Base-by-base conservation (phyloP, 1,140 invertebrate species). In the Drosophila pallidifrons region DNA sequence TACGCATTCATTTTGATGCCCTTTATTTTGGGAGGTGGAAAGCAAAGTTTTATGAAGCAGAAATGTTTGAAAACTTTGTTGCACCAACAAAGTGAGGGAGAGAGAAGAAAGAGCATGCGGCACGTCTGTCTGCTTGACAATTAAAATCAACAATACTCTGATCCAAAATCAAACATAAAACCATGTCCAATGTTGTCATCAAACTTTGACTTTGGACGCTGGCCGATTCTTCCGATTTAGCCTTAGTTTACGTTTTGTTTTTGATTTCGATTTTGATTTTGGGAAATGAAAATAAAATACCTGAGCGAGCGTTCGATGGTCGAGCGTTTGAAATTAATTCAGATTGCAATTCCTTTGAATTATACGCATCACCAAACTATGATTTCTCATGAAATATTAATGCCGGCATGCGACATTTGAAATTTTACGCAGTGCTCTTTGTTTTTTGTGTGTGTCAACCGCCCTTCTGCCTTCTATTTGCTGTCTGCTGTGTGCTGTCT, bases 371-470 rank as follows among this genome's bases (percentile, higher is more conserved):
- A 89, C 70, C 85, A 88, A 89, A 89, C 85, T 89, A 89, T 88
- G 85, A 88, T 90, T 88, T 88, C 85, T 89, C 85, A 88, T 88
- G 85, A 88, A 88, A 88, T 88, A 89, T 88, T 88, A 88, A 88
- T 88, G 85, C 57, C 80, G 63, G 79, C 83, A 87, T 87, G 83
- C 83, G 83, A 88, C 83, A 87, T 86, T 87, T 88, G 83, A 87
- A 80, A 87, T 87, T 83, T 83, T 79, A 65, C 51, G 41, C 78
- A 73, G 63, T 73, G 51, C 46, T 75, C 63, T 82, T 87, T 77
- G 75, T 68, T 79, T 82, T 78, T 77, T 28, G 5, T 15, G 1
- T 28, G 11, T 51, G 13, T 38, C 15, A 61, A 20, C 52, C 0
- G 16, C 15, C 13, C 20, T 45, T 10, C 38, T n/a, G 32, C 15